Evolutionary conservation across 1,140 invertebrate genomes (phyloP).

Genomic region (Drosophila virilis): DNA sequence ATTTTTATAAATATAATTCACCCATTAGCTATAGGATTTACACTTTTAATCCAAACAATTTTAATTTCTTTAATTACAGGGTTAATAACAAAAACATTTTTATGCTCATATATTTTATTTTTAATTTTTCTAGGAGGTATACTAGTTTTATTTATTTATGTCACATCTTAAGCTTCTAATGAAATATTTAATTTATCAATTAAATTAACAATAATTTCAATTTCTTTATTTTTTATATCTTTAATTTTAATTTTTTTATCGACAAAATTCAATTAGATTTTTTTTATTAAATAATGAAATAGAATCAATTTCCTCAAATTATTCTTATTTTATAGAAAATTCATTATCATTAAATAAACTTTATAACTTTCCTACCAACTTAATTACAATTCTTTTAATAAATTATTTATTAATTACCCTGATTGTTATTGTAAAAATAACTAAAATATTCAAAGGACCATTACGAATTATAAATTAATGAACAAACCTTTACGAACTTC

Average conservation of each 20-base stretch:
- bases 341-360: slow-evolving; percentile 84
- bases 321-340: slow-evolving; percentile 68
- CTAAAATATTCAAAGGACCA: slow-evolving; percentile 80
- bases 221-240: slow-evolving; percentile 46
- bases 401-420: slow-evolving; percentile 85
- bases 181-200: slow-evolving; percentile 85
- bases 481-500: slow-evolving; percentile 81
- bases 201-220: slow-evolving; percentile 54
- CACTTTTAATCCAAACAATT: slow-evolving; percentile 85
- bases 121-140: slow-evolving; percentile 53
- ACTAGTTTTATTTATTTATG: slow-evolving; percentile 57
- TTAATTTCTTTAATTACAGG: slow-evolving; percentile 52
- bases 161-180: slow-evolving; percentile 86
- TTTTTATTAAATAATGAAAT: slow-evolving; percentile 52
- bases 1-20: slow-evolving; percentile 43
- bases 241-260: slow-evolving; percentile 26
- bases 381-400: slow-evolving; percentile 84
- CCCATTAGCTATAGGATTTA: slow-evolving; percentile 85
- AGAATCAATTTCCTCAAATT: slow-evolving; percentile 33
- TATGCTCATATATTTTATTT: slow-evolving; percentile 55
- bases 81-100: slow-evolving; percentile 52
- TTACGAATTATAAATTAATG: slow-evolving; percentile 85
- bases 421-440: slow-evolving; percentile 85
- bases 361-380: slow-evolving; percentile 84
- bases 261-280: slow-evolving; percentile 30